Evolutionary conservation across 2,888 invertebrate species (phyloP).

Genomic region (Zele albiditarsus): DNA sequence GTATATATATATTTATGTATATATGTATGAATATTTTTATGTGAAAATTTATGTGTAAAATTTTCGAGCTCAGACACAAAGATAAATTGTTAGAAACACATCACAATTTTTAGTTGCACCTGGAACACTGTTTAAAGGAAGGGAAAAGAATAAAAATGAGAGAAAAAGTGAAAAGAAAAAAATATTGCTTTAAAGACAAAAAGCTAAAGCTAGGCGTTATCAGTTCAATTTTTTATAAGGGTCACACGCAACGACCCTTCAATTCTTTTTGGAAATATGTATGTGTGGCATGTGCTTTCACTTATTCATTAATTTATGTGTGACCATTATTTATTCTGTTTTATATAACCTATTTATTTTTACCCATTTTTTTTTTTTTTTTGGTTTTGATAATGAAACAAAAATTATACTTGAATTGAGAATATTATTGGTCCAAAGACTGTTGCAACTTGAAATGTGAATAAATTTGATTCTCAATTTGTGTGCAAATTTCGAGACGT

Average conservation of each 20-base stretch:
- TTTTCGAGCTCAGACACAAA: constrained; percentile 26
- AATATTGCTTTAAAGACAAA: constrained; percentile 32
- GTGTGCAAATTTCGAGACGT: too few relatives aligned
- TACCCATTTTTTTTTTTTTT: background rate
- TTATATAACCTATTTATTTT: background rate
- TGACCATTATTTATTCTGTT: constrained; percentile 1
- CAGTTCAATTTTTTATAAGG: constrained; percentile 29
- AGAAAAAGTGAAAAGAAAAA: constrained; percentile 24
- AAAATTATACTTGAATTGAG: too few relatives aligned
- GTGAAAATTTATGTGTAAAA: constrained; percentile 38
- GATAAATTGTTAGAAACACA: constrained; percentile 31
- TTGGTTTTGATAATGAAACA: background rate
- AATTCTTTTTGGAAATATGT: background rate
- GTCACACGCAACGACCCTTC: constrained; percentile 21
- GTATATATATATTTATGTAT: background rate
- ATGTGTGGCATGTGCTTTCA: background rate
- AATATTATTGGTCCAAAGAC: too few relatives aligned
- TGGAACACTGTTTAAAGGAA: constrained; percentile 39
- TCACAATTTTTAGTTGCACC: constrained; percentile 43
- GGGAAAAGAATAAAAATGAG: constrained; percentile 30
- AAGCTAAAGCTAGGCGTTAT: constrained; percentile 44
- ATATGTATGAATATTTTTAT: background rate
- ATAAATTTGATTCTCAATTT: too few relatives aligned
- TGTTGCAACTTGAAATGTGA: too few relatives aligned
- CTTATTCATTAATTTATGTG: background rate